phyloP scores from a whole-genome alignment of 2,888 invertebrate genomes.

The Drosophila kokeensis region DNA sequence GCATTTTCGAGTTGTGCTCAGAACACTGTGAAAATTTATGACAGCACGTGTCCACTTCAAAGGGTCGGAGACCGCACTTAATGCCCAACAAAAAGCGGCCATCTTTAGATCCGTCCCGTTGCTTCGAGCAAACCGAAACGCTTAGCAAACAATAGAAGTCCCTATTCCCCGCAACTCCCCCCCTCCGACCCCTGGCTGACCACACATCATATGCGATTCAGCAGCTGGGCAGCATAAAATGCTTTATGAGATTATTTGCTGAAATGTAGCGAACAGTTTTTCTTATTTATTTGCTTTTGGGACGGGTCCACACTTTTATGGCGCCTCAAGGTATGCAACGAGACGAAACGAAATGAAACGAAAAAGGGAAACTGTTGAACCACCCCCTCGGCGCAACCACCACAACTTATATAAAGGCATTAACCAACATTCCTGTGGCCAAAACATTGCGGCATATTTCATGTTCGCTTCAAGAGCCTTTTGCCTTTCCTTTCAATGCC shows the following conservation, averaged over 20 bases:
- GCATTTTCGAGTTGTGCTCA: slow-evolving; percentile 27
- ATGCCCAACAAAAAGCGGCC: slow-evolving; percentile 48
- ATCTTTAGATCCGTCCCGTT: slow-evolving; percentile 24
- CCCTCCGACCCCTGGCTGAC: background rate
- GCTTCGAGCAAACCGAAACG: slow-evolving; percentile 64
- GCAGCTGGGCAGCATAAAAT: slow-evolving; percentile 73
- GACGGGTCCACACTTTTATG: slow-evolving; percentile 53
- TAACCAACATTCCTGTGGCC: slow-evolving; percentile 71
- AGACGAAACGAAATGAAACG: slow-evolving; percentile 18
- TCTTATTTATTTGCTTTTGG: slow-evolving; percentile 76
- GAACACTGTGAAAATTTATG: slow-evolving; percentile 65
- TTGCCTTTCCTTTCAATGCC: slow-evolving; percentile 2
- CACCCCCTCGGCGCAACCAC: background rate
- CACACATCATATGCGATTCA: slow-evolving; percentile 74
- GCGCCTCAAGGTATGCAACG: slow-evolving; percentile 69
- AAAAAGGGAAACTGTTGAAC: slow-evolving; percentile 46
- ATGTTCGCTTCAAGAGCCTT: slow-evolving; percentile 68
- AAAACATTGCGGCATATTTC: slow-evolving; percentile 77
- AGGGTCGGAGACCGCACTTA: slow-evolving; percentile 68
- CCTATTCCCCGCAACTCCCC: background rate
- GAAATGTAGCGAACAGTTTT: slow-evolving; percentile 74
- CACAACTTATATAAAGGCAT: slow-evolving; percentile 45
- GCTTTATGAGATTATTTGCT: slow-evolving; percentile 82
- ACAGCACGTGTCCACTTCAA: slow-evolving; percentile 71
- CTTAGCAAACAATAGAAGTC: slow-evolving; percentile 75